Evolutionary conservation across 64 coral and sea anemone species (phyloP).

Genomic region (Montipora cactus): DNA sequence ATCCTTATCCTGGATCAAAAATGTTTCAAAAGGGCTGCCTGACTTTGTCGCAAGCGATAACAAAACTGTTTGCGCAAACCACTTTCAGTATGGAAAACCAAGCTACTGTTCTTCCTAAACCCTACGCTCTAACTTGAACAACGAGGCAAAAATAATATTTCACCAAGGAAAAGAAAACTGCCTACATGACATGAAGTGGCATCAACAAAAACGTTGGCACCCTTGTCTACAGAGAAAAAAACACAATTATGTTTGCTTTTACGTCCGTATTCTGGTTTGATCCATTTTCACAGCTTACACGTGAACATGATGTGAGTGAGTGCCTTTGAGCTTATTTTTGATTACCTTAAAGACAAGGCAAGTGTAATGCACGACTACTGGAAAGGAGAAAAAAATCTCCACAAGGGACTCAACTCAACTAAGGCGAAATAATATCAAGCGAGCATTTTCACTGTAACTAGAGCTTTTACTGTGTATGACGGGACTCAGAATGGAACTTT

Average conservation of each 20-base stretch:
- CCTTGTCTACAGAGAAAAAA: slow-evolving; percentile 1
- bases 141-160: slow-evolving; percentile 19
- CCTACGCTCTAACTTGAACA: slow-evolving; percentile 26
- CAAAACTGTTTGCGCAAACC: slow-evolving; percentile 53
- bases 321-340: slow-evolving; percentile 44
- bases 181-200: background rate
- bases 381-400: background rate
- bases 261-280: slow-evolving; percentile 23
- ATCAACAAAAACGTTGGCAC: slow-evolving; percentile 21
- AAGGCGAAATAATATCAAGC: background rate
- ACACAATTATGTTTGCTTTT: slow-evolving; percentile 31
- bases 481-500: slow-evolving; percentile 3
- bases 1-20: slow-evolving; percentile 35
- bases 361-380: slow-evolving; percentile 33
- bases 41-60: slow-evolving; percentile 17
- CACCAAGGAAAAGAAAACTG: slow-evolving; percentile 13
- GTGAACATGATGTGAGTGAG: slow-evolving; percentile 30
- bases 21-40: slow-evolving; percentile 48
- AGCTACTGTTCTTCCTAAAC: slow-evolving; percentile 5
- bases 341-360: slow-evolving; percentile 25
- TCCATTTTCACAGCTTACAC: slow-evolving; percentile 45
- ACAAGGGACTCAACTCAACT: background rate
- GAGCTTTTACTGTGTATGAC: slow-evolving; percentile 5
- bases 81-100: slow-evolving; percentile 59
- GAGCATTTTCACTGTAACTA: background rate